Conservation (phyloP, 2,113 vertebrate genomes). For the Nansenia antarctica region DNA sequence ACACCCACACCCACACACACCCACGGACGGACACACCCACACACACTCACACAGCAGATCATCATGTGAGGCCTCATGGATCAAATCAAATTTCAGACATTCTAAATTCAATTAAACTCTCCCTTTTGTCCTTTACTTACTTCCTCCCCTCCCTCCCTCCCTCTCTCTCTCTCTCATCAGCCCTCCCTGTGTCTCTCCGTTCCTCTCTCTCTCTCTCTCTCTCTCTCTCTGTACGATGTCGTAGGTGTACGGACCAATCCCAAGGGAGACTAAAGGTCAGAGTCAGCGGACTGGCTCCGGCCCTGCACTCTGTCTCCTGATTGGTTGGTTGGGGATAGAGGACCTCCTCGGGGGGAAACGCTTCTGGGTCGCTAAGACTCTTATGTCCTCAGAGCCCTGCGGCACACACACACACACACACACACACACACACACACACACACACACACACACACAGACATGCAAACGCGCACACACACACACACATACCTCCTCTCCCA, state of each 20-base stretch:
- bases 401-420: slow-evolving; percentile 19
- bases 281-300: slow-evolving; percentile 24
- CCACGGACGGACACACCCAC: too few relatives aligned
- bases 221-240: too few relatives aligned
- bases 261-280: slow-evolving; percentile 39
- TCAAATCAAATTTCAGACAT: too few relatives aligned
- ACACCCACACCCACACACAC: too few relatives aligned
- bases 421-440: slow-evolving; percentile 19
- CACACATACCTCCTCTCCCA: slow-evolving; percentile 50
- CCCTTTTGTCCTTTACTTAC: background rate
- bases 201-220: background rate
- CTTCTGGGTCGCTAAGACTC: slow-evolving; percentile 61
- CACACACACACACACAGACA: too few relatives aligned
- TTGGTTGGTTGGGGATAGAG: slow-evolving; percentile 59
- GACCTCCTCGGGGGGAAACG: slow-evolving; percentile 47
- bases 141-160: background rate
- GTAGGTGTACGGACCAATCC: slow-evolving; percentile 1
- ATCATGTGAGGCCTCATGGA: too few relatives aligned
- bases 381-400: background rate
- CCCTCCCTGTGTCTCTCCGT: background rate
- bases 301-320: slow-evolving; percentile 50
- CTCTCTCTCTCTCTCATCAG: background rate
- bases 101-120: too few relatives aligned
- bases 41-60: too few relatives aligned
- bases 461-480: too few relatives aligned